Evolutionary conservation across 2,113 vertebrate genomes (phyloP).

Genomic region (Nerophis ophidion): DNA sequence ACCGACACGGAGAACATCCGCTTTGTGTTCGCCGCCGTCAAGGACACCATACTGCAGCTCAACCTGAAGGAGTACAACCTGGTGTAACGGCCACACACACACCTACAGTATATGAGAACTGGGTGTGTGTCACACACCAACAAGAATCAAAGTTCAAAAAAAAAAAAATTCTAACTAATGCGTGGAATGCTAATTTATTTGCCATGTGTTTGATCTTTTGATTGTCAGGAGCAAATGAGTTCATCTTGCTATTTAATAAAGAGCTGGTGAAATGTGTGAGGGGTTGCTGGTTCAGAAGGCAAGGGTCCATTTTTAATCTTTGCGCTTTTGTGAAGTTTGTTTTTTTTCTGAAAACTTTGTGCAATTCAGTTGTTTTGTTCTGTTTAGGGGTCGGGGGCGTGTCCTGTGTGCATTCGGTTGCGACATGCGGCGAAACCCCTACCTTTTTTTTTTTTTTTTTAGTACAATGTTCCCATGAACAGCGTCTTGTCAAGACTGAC

Average conservation of each 20-base stretch:
- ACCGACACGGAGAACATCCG: constrained; percentile 96
- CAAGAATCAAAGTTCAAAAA: constrained; percentile 6
- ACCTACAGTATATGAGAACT: constrained; percentile 21
- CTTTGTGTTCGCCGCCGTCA: constrained; percentile 94
- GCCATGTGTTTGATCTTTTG: constrained; percentile 67
- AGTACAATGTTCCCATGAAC: too few species aligned
- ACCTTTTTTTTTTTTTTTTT: too few species aligned
- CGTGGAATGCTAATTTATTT: constrained; percentile 92
- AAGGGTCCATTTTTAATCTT: constrained; percentile 65
- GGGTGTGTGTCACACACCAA: constrained; percentile 38
- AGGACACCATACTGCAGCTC: constrained; percentile 92
- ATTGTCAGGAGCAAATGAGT: constrained; percentile 72
- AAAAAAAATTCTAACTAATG: constrained; percentile 57
- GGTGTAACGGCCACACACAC: constrained; percentile 61
- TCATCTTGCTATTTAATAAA: constrained; percentile 80
- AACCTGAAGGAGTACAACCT: constrained; percentile 96
- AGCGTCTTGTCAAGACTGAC: background rate
- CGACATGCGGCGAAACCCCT: too few species aligned
- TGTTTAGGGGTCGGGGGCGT: background rate
- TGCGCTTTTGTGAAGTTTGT: constrained; percentile 40
- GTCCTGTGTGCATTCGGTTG: too few species aligned
- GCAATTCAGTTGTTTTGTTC: background rate
- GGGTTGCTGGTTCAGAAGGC: background rate
- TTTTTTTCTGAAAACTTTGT: constrained; percentile 7
- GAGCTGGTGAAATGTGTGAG: constrained; percentile 62